Percentiles rank a stretch among this genome's conserved stretches.
Conservation (phyloP, 2,797 vertebrate genomes). For the Columba guinea region DNA sequence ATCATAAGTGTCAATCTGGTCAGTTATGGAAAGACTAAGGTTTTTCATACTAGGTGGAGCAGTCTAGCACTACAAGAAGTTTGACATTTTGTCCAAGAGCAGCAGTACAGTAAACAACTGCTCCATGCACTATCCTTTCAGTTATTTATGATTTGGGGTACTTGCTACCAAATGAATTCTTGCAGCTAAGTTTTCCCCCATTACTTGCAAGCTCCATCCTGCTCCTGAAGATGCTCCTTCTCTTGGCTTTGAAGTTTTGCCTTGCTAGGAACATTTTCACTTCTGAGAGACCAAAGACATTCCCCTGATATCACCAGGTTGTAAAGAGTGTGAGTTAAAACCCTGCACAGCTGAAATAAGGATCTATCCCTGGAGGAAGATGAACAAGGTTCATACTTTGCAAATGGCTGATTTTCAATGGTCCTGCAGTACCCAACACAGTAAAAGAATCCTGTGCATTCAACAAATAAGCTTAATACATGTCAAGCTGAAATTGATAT, state of each 20-base stretch:
- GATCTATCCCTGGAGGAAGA: neutral
- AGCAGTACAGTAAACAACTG: neutral
- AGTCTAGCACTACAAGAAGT: neutral
- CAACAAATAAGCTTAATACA: neutral
- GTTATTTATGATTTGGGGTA: neutral
- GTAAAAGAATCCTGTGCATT: neutral
- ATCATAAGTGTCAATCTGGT: neutral
- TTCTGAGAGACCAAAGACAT: constrained; percentile 11
- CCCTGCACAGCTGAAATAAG: neutral
- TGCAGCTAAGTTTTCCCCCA: neutral
- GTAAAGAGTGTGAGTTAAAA: neutral
- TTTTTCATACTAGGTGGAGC: neutral
- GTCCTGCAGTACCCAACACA: neutral
- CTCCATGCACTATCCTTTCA: neutral
- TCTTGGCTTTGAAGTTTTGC: neutral
- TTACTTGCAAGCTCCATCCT: neutral
- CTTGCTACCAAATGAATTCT: neutral
- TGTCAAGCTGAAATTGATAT: neutral
- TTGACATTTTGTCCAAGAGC: neutral
- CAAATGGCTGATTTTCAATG: neutral
- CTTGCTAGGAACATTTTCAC: neutral
- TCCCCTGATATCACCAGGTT: neutral
- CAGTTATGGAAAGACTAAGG: neutral
- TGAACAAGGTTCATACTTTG: neutral
- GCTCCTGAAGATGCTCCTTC: neutral